Conservation (phyloP, 2,888 invertebrate species). For the Lapara coniferarum region DNA sequence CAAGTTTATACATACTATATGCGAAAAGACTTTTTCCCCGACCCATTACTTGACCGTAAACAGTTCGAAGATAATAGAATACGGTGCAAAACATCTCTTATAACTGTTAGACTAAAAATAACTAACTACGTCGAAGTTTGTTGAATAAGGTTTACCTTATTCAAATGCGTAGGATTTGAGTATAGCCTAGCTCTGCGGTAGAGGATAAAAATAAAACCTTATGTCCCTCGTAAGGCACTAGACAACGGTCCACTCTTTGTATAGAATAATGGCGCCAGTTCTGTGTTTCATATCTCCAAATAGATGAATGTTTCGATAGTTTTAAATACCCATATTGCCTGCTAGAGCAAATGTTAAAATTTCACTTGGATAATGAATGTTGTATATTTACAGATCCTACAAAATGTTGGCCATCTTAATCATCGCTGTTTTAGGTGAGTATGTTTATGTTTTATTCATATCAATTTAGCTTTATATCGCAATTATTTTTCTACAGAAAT, state of each 20-base stretch:
- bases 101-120: neutral
- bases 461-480: neutral
- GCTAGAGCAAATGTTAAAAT: neutral
- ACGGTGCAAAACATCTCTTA: neutral
- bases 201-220: slow-evolving; percentile 35
- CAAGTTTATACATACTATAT: no score
- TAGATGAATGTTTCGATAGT: neutral
- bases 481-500: no score
- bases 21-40: no score
- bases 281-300: neutral
- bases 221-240: slow-evolving; percentile 35
- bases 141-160: slow-evolving; percentile 29
- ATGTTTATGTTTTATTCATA: neutral
- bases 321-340: neutral
- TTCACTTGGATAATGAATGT: neutral
- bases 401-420: slow-evolving; percentile 41
- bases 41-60: neutral
- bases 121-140: slow-evolving; percentile 29
- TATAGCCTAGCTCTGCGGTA: slow-evolving; percentile 25
- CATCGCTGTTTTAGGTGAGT: slow-evolving; percentile 47
- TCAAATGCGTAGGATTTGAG: slow-evolving; percentile 11
- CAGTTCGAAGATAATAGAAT: neutral
- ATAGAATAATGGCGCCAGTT: neutral
- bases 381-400: slow-evolving; percentile 41
- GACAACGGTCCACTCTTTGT: slow-evolving; percentile 3